Base-by-base conservation (phyloP, 2,888 invertebrate genomes). In the Tyria jacobaeae region DNA sequence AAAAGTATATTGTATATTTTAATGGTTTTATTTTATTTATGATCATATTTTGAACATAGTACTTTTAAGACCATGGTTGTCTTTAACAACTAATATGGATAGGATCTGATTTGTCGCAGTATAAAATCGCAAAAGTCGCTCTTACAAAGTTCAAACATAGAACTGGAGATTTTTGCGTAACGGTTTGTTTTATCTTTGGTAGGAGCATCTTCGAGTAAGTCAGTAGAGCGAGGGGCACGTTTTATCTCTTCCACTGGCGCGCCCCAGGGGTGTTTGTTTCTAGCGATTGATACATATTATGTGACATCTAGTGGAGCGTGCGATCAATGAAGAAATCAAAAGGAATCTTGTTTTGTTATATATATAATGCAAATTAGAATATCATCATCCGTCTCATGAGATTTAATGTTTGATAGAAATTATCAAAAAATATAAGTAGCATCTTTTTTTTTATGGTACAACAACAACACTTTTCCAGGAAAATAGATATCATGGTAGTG, bases 241-340 rank as follows among this genome's bases (percentile, higher is more conserved):
- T 85, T 89, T 89, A 89, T 89, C 89, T 89, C 89, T 89, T 89
- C 89, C 89, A 83, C 86, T 89, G 83, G 74, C 72, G 68, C 82
- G 73, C 78, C 78, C 76, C 73, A 50, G 68, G 82, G 85, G 82
- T 81, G 83, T 86, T 89, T 88, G 87, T 88, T 84, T 82, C 80
- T 80, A 76, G 68, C 82, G 83, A 88, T 86, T 86, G 86, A 87
- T 88, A 86, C 82, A 79, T 81, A 78, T 79, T 81, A 82, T 81
- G 78, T 78, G 80, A 79, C 77, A 75, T 79, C 78, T 66, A 75
- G 64, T 75, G 68, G 65, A 75, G 73, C 72, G 74, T 71, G 57
- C 62, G 62, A 70, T 72, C 75, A 52, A 71, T 73, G 71, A 71
- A 69, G 68, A 75, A 73, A 75, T 75, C 73, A 73, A 66, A 76